A percentile compares a stretch with the other conserved stretches of the same genome.
Evolutionary conservation across 2,888 invertebrate species (phyloP).

Genomic region (Leucophenga montana): DNA sequence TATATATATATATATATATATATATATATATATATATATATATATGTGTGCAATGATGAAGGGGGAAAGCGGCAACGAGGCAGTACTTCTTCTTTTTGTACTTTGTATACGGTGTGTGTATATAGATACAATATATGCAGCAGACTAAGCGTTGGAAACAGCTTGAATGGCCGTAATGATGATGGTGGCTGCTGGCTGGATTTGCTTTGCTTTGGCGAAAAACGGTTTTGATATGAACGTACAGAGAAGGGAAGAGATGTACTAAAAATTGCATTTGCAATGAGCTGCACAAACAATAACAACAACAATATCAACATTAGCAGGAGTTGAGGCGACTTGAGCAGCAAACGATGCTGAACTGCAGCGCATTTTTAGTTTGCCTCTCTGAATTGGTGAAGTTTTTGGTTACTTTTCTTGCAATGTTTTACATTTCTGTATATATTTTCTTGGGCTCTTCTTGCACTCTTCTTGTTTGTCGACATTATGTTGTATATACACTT

Average conservation of each 20-base stretch:
- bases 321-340: conserved; percentile 57
- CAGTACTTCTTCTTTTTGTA: conserved; percentile 39
- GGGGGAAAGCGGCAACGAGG: conserved; percentile 40
- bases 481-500: conserved; percentile 11
- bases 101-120: background rate
- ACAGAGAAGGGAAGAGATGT: conserved; percentile 51
- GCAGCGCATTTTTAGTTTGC: conserved; percentile 44
- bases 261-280: conserved; percentile 60
- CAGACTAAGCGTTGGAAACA: conserved; percentile 55
- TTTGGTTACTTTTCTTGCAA: conserved; percentile 24
- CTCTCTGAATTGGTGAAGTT: conserved; percentile 52
- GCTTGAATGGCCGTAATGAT: conserved; percentile 67
- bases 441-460: conserved; percentile 33
- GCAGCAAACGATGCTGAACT: conserved; percentile 68
- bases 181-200: conserved; percentile 40
- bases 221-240: too few species aligned
- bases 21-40: too few species aligned
- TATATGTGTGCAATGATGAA: too few species aligned
- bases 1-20: too few species aligned
- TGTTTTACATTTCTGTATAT: conserved; percentile 14
- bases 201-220: conserved; percentile 32
- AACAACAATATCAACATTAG: conserved; percentile 28
- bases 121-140: conserved; percentile 41
- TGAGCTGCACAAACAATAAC: conserved; percentile 52
- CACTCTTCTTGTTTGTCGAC: conserved; percentile 47